Conservation (phyloP, 92 coral and sea anemone species). For the Zoanthus solanderi region DNA sequence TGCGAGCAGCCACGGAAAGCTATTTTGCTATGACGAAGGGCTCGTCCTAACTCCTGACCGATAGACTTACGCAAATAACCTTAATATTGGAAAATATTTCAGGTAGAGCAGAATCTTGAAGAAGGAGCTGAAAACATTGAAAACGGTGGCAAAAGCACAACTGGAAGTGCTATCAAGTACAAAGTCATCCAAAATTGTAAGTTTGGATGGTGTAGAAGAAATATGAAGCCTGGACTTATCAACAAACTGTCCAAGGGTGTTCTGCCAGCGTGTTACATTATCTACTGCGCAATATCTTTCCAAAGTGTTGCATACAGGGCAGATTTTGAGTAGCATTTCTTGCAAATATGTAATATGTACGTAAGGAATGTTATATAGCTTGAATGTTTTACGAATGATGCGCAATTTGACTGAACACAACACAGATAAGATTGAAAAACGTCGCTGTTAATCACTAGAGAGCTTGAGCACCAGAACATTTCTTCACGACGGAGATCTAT, state of each 20-base stretch:
- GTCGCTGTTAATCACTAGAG: too few relatives aligned
- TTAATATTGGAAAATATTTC: not conserved
- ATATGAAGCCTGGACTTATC: not conserved
- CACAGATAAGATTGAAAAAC: too few relatives aligned
- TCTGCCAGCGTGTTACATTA: slow-evolving; percentile 4
- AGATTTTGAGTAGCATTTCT: slow-evolving; percentile 20
- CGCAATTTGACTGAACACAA: too few relatives aligned
- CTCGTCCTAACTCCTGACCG: too few relatives aligned
- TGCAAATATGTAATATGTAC: too few relatives aligned
- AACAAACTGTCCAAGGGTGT: slow-evolving; percentile 10
- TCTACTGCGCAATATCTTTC: slow-evolving; percentile 10
- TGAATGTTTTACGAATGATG: too few relatives aligned
- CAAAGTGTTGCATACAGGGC: slow-evolving; percentile 14
- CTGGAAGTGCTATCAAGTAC: not conserved
- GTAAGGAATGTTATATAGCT: too few relatives aligned
- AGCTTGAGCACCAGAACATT: too few relatives aligned
- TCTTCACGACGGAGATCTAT: too few relatives aligned
- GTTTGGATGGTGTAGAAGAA: not conserved
- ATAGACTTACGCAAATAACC: not conserved
- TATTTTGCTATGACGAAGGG: too few relatives aligned
- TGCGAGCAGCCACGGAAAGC: too few relatives aligned
- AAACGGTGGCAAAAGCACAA: not conserved
- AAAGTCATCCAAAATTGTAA: not conserved
- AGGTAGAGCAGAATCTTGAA: not conserved
- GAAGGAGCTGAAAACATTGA: not conserved